Base-by-base conservation (phyloP, 2,888 invertebrate genomes). In the Caenorhabditis sp. region DNA sequence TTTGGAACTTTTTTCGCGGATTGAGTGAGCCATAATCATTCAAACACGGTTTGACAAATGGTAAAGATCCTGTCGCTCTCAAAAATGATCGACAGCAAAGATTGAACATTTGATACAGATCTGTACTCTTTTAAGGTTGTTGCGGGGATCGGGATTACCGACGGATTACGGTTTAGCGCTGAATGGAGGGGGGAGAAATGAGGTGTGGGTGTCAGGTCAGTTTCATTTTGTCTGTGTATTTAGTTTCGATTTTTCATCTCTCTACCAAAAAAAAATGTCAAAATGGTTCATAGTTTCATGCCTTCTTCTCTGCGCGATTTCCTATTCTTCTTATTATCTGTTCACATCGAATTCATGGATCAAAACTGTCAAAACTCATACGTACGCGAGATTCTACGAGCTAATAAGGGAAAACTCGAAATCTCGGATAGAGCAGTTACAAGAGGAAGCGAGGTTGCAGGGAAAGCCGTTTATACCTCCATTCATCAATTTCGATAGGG, bases 131-230 rank as follows among this genome's bases (percentile, higher is more conserved):
- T 94, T 97, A 68, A 97, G 97, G 96, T 95, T 96, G 12, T 94
- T 96, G n/a, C 96, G 49, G 96, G 49, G 96, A 96, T 89, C 95
- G 96, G 49, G 96, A 96, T 89, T 95, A 96, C 89, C 26, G 26
- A 12, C 28, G 63, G 63, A 96, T 96, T 0, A 95, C 97, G 59
- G 16, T 95, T 96, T 12, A 96, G 96, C 7, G 93, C 97, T 19
- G 96, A 97, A 93, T 96, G 96, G 0, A 96, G 96, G 93, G 97
- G 96, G 82, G 97, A 97, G 93, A 96, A 97, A 68, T 97, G 97
- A 93, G 97, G 51, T 8, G 54, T 63, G 22, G 51, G 49, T 49
- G 66, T 64, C 49, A 28, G 49, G 49, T 49, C 24, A 31, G 38
- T 38, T 38, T 38, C 38, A 38, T 38, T 12, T 38, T 38, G 47